Conservation (phyloP, 2,113 vertebrate genomes). For the Gymnobelideus leadbeateri region DNA sequence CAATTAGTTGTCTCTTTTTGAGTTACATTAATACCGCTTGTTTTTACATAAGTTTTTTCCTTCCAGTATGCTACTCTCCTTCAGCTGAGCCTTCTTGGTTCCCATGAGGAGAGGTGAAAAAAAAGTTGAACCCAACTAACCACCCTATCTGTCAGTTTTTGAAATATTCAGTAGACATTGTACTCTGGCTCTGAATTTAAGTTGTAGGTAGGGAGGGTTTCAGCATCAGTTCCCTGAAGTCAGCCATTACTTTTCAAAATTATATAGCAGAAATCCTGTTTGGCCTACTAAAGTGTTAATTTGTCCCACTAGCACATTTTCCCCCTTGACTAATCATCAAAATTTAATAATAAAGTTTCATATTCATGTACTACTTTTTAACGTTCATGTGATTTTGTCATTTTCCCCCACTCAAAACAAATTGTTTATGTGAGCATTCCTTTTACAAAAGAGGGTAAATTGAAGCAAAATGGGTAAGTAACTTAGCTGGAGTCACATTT, state of each 20-base stretch:
- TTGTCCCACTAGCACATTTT: background rate
- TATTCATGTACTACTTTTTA: background rate
- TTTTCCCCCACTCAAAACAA: slow-evolving; percentile 10
- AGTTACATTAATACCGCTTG: background rate
- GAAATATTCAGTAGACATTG: background rate
- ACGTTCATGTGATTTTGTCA: background rate
- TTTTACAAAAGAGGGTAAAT: background rate
- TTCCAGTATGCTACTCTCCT: background rate
- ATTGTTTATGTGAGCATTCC: background rate
- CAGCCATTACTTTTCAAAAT: background rate
- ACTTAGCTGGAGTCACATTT: background rate
- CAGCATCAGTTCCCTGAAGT: background rate
- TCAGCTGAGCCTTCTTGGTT: background rate
- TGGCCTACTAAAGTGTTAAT: background rate
- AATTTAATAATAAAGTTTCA: background rate
- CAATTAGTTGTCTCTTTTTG: background rate
- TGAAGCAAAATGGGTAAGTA: background rate
- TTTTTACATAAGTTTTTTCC: background rate
- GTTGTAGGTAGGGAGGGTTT: background rate
- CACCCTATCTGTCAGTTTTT: background rate
- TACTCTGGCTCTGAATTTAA: background rate
- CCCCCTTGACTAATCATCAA: background rate
- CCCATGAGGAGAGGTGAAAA: background rate
- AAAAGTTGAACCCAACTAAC: background rate
- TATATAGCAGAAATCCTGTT: background rate